phyloP scores from a whole-genome alignment of 1,140 invertebrate genomes.

The Drosophila kohkoa region DNA sequence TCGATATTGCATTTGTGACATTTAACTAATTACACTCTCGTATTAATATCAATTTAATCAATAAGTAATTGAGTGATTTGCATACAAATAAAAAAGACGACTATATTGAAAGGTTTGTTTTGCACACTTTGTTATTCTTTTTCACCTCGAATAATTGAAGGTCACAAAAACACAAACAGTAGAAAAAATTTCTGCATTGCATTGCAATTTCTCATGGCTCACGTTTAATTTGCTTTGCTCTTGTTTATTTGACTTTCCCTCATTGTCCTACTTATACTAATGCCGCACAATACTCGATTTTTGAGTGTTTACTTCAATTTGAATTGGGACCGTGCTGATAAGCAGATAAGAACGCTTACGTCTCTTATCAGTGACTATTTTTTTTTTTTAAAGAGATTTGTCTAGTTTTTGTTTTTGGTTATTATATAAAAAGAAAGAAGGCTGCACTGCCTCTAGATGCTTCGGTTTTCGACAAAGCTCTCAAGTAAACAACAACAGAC shows the following conservation, averaged over 20 bases:
- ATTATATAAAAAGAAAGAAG: conserved; percentile 40
- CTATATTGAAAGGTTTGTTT: conserved; percentile 38
- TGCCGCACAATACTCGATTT: conserved; percentile 12
- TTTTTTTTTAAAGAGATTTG: conserved; percentile 27
- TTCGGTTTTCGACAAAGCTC: background rate
- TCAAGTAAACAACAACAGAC: background rate
- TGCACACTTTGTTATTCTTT: conserved; percentile 9
- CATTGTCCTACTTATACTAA: conserved; percentile 24
- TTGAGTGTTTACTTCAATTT: conserved; percentile 8
- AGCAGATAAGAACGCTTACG: conserved; percentile 10
- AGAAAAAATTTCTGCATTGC: conserved; percentile 21
- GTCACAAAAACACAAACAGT: conserved; percentile 21
- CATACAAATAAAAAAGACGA: background rate
- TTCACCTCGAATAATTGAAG: conserved; percentile 39
- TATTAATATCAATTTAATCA: conserved; percentile 26
- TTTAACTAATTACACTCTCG: background rate
- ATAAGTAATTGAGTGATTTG: conserved; percentile 18
- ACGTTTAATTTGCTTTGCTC: conserved; percentile 8
- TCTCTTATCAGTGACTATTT: conserved; percentile 35
- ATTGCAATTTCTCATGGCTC: conserved; percentile 14
- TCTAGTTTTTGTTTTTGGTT: conserved; percentile 19
- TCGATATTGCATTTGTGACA: background rate
- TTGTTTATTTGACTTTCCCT: conserved; percentile 12
- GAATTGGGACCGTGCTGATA: conserved; percentile 6
- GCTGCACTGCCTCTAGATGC: background rate